Conservation (phyloP, 2,888 invertebrate genomes). For the Nomada fucata region DNA sequence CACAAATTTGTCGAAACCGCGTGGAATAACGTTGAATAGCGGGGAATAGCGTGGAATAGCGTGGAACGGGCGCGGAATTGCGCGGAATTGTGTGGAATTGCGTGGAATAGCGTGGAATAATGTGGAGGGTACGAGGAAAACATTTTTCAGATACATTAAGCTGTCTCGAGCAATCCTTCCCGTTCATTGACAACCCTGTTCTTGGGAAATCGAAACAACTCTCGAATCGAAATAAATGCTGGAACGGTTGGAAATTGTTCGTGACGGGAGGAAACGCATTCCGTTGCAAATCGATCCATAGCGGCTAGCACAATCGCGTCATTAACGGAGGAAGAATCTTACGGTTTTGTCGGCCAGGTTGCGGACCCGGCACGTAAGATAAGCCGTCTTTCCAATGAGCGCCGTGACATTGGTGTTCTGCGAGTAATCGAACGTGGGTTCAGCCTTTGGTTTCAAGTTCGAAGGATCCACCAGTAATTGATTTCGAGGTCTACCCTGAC, state of each 20-base stretch:
- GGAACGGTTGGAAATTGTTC: slow-evolving; percentile 3
- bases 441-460: slow-evolving; percentile 78
- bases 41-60: neutral
- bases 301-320: neutral
- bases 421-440: slow-evolving; percentile 80
- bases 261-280: neutral
- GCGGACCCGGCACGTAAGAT: slow-evolving; percentile 82
- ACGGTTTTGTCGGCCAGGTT: slow-evolving; percentile 82
- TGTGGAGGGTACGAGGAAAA: too few species aligned
- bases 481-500: slow-evolving; percentile 80
- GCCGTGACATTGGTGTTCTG: slow-evolving; percentile 82
- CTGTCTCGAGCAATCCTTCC: slow-evolving; percentile 31
- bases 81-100: slow-evolving; percentile 23
- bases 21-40: slow-evolving; percentile 2
- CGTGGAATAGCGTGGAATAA: neutral
- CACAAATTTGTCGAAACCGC: slow-evolving; percentile 47
- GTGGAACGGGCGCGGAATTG: neutral
- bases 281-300: neutral
- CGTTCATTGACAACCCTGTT: slow-evolving; percentile 1
- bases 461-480: slow-evolving; percentile 79
- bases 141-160: slow-evolving; percentile 38
- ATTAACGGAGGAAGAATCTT: slow-evolving; percentile 57
- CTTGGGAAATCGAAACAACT: neutral
- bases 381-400: slow-evolving; percentile 82
- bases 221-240: slow-evolving; percentile 26